Evolutionary conservation across 2,113 vertebrate genomes (phyloP), one percentile per base, ranked within the genome.

Genomic region (Monopterus albus): DNA sequence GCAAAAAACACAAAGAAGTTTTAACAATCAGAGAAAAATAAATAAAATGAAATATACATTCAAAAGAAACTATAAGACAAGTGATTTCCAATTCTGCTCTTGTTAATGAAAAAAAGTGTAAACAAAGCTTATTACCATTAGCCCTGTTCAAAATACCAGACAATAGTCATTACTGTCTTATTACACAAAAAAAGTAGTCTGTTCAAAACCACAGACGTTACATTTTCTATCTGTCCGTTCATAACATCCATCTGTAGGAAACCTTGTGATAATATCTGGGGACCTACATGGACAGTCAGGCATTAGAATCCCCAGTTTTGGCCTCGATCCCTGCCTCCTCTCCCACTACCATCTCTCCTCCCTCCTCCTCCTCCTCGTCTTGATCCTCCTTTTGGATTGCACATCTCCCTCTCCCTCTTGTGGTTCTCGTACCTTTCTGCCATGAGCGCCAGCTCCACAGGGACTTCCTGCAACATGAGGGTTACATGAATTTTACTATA

Each of bases 371-470:
- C 14, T 14, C 39, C 55, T 61, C 53, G 5, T 28, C 72, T 53
- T 1, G 59, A 43, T 57, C 43, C 69, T 45, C 65, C 84, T 7
- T 61, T 81, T 66, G 79, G 75, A 83, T 84, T 78, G 23, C 0
- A 31, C 52, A 86, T 20, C 58, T 91, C 91, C 40, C 82, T 95
- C 80, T 94, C 95, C 7, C 38, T 83, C 86, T 95, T 94, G 84
- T 93, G 91, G 42, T 94, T 93, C 47, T 95, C 94, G 6, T 95
- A 98, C 76, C 95, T 91, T 63, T 96, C 94, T 38, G 96, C 95
- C 97, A 99, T 98, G 10, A 89, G 81, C 36, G 94, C 62, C 68
- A 99, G 93, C 40, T 96, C 92, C 0, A 92, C 89, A 10, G 97
- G 97, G 61, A 98, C 91, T 1, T 90, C 93, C 97, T 99, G 67